phyloP scores from a whole-genome alignment of 2,888 invertebrate species.

The Girardia tigrina region DNA sequence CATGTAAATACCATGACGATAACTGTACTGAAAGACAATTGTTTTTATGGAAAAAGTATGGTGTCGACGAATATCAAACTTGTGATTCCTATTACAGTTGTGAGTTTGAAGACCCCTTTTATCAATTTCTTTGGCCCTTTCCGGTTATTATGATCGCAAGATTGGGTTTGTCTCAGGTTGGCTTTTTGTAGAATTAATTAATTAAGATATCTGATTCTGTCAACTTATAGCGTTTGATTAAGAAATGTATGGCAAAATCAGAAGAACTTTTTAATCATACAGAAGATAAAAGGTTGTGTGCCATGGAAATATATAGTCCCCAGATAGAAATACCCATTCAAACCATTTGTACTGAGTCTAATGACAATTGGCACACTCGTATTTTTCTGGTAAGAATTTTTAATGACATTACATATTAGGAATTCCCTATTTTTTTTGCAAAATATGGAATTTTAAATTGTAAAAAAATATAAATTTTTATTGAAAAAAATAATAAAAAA shows the following conservation, averaged over 20 bases:
- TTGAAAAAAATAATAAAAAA: no score
- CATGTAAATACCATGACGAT: background rate
- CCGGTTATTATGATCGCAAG: background rate
- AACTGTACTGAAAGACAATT: background rate
- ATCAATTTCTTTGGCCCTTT: background rate
- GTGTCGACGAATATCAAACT: background rate
- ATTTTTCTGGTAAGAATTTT: no score
- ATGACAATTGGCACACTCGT: no score
- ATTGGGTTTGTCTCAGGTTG: background rate
- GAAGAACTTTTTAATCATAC: background rate
- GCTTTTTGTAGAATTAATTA: background rate
- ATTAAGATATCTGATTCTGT: no score
- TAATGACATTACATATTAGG: no score
- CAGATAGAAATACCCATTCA: background rate
- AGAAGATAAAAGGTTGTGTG: background rate
- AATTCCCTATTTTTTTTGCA: no score
- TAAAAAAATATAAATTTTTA: no score
- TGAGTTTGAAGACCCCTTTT: background rate
- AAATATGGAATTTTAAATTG: no score
- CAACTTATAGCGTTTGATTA: background rate
- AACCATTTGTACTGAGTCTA: no score
- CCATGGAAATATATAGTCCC: background rate
- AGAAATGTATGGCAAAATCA: background rate
- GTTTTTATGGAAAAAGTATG: background rate
- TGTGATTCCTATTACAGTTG: background rate